phyloP scores from a whole-genome alignment of 2,797 vertebrate species.

The Dipus sagitta region DNA sequence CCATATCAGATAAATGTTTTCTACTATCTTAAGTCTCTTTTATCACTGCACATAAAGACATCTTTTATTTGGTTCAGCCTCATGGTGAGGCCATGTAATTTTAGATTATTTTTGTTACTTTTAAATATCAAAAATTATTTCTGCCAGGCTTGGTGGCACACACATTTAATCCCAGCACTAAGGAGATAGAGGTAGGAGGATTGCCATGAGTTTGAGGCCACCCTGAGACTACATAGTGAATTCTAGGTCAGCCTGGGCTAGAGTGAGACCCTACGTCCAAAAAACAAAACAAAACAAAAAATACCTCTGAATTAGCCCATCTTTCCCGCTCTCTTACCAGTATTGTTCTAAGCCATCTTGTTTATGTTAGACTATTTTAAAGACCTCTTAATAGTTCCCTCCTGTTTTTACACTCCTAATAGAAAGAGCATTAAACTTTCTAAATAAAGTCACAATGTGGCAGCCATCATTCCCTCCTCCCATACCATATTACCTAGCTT shows the following conservation, averaged over 20 bases:
- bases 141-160: neutral
- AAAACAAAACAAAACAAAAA: neutral
- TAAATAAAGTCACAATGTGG: neutral
- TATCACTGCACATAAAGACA: neutral
- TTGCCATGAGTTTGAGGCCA: too few species aligned
- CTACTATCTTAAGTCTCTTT: neutral
- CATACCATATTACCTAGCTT: neutral
- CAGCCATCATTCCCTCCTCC: too few species aligned
- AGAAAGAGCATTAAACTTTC: neutral
- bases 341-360: neutral
- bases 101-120: constrained; percentile 11
- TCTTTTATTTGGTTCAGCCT: neutral
- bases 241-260: too few species aligned
- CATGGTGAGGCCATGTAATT: neutral
- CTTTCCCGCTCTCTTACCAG: neutral
- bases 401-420: neutral
- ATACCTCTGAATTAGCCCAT: too few species aligned
- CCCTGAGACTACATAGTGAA: too few species aligned
- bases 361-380: neutral
- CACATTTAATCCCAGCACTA: too few species aligned
- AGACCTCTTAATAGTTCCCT: neutral
- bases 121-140: constrained; percentile 1
- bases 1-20: neutral
- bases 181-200: too few species aligned
- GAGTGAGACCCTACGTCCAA: neutral